phyloP scores from a whole-genome alignment of 2,888 invertebrate genomes.

The Plebejus melissa region DNA sequence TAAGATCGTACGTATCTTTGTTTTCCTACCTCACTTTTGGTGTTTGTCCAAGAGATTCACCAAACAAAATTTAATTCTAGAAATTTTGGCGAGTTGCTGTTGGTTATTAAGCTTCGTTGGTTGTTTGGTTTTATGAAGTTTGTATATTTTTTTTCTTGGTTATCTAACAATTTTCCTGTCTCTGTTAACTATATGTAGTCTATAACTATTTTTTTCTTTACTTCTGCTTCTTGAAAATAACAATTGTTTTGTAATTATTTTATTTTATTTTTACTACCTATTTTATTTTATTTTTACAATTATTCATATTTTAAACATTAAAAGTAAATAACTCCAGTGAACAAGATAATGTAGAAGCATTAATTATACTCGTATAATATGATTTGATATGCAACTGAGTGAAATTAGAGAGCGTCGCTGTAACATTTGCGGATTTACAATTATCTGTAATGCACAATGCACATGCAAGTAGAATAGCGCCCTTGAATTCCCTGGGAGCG shows the following conservation, averaged over 20 bases:
- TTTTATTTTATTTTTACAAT: too few relatives aligned
- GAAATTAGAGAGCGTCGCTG: not conserved
- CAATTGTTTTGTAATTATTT: too few relatives aligned
- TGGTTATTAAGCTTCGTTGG: not conserved
- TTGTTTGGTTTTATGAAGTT: not conserved
- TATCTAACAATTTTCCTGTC: too few relatives aligned
- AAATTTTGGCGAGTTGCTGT: not conserved
- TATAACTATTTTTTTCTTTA: too few relatives aligned
- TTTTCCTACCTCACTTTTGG: conserved; percentile 35
- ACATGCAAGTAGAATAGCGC: conserved; percentile 26
- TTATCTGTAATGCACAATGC: not conserved
- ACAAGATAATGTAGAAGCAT: too few relatives aligned
- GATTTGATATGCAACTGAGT: not conserved
- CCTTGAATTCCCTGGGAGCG: conserved; percentile 39
- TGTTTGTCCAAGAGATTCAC: conserved; percentile 25
- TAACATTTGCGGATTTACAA: conserved; percentile 8
- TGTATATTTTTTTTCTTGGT: too few relatives aligned
- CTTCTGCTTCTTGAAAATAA: too few relatives aligned
- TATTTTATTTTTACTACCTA: too few relatives aligned
- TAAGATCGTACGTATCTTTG: conserved; percentile 67
- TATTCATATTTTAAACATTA: too few relatives aligned
- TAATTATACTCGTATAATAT: too few relatives aligned
- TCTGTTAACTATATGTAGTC: too few relatives aligned
- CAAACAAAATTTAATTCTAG: conserved; percentile 9
- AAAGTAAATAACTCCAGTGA: too few relatives aligned